A percentile compares a stretch with the other conserved stretches of the same genome.
phyloP scores from a whole-genome alignment of 1,140 invertebrate species.

The Doryteuthis pealeii region DNA sequence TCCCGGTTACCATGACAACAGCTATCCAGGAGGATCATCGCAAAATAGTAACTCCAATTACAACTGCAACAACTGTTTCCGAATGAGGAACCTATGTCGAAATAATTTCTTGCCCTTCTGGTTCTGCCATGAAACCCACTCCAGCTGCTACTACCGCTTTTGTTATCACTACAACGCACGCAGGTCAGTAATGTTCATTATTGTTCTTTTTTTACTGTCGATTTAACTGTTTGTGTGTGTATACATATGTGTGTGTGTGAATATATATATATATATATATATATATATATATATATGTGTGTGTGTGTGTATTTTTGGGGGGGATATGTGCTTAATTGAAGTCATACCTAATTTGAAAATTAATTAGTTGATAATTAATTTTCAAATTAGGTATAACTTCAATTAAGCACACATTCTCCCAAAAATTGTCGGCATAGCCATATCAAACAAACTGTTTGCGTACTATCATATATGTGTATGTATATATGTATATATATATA shows the following conservation, averaged over 20 bases:
- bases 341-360: too few species aligned
- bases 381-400: too few species aligned
- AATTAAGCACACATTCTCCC: too few species aligned
- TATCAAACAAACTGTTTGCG: too few species aligned
- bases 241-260: background rate
- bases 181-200: background rate
- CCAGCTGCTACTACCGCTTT: background rate
- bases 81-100: background rate
- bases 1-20: too few species aligned
- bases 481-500: background rate
- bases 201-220: background rate
- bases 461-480: too few species aligned
- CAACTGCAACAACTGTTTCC: background rate
- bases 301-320: too few species aligned
- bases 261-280: background rate
- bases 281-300: background rate
- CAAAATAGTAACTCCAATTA: background rate
- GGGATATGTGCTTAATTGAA: too few species aligned
- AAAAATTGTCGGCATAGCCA: too few species aligned
- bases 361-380: too few species aligned
- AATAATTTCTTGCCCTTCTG: background rate
- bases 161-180: background rate
- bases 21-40: too few species aligned
- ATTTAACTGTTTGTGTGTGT: background rate
- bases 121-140: conserved; percentile 1